These are phyloP conservation scores for Arctopsyche grandis DNA, from an alignment of 1,140 invertebrate species.

Conservation along the genomic window DNA sequence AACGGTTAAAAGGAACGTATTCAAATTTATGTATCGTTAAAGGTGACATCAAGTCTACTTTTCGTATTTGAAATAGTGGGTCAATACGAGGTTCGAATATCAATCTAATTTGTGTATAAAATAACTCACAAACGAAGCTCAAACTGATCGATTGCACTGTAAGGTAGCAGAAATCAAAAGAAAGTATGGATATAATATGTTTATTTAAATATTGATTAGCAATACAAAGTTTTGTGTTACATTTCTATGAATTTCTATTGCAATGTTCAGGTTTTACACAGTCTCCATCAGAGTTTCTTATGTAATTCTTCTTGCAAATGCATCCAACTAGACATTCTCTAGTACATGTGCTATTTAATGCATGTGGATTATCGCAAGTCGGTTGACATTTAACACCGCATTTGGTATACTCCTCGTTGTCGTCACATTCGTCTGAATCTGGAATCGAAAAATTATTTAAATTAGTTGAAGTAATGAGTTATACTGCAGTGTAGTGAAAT, in stretches of 20 bases:
- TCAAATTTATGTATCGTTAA: slow-evolving; percentile 5
- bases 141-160: too few relatives aligned
- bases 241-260: not conserved
- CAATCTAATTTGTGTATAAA: slow-evolving; percentile 2
- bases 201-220: too few relatives aligned
- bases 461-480: not conserved
- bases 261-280: slow-evolving; percentile 34
- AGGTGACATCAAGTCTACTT: not conserved
- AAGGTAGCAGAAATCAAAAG: too few relatives aligned
- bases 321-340: slow-evolving; percentile 35
- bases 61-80: not conserved
- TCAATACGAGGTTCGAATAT: not conserved
- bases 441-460: slow-evolving; percentile 1
- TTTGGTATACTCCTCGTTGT: slow-evolving; percentile 33
- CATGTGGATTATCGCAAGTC: slow-evolving; percentile 33
- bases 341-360: slow-evolving; percentile 5
- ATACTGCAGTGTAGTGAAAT: not conserved
- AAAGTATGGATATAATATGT: too few relatives aligned
- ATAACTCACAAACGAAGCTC: not conserved
- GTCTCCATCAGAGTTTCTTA: slow-evolving; percentile 30
- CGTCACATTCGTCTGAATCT: slow-evolving; percentile 24
- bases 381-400: slow-evolving; percentile 36
- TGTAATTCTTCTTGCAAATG: slow-evolving; percentile 17
- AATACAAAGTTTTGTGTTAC: not conserved
- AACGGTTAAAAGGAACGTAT: not conserved